Evolutionary conservation across 2,888 invertebrate species (phyloP).

Genomic region (Lepeophtheirus nordmannii): DNA sequence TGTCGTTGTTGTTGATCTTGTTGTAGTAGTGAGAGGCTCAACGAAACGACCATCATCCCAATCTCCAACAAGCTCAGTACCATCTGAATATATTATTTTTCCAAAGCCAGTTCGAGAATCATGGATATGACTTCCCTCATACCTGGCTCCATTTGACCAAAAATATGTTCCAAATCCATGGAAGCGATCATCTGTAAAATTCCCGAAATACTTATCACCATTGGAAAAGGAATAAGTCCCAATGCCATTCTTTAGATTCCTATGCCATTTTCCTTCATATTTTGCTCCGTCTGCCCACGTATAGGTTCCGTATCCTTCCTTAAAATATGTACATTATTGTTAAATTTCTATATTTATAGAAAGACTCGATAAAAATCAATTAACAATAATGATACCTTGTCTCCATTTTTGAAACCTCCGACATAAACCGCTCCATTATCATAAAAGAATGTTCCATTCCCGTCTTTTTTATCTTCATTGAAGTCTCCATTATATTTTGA

Average conservation of each 20-base stretch:
- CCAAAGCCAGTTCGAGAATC: slow-evolving; percentile 19
- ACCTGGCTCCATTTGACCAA: slow-evolving; percentile 11
- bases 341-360: too few species aligned
- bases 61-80: slow-evolving; percentile 7
- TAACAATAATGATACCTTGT: too few species aligned
- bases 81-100: slow-evolving; percentile 15
- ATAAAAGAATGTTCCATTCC: too few species aligned
- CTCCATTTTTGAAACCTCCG: slow-evolving; percentile 2
- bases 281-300: slow-evolving; percentile 6
- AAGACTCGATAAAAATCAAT: too few species aligned
- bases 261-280: neutral
- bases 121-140: slow-evolving; percentile 2
- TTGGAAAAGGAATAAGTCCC: slow-evolving; percentile 12
- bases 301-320: slow-evolving; percentile 7
- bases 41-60: slow-evolving; percentile 19
- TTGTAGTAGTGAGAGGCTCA: neutral
- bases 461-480: too few species aligned
- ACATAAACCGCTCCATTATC: neutral
- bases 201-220: slow-evolving; percentile 10
- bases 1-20: neutral
- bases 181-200: slow-evolving; percentile 8
- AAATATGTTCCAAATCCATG: slow-evolving; percentile 19
- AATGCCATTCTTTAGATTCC: neutral
- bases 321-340: neutral
- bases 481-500: too few species aligned